Conservation (phyloP, 1,140 invertebrate genomes). For the Formica selysi region DNA sequence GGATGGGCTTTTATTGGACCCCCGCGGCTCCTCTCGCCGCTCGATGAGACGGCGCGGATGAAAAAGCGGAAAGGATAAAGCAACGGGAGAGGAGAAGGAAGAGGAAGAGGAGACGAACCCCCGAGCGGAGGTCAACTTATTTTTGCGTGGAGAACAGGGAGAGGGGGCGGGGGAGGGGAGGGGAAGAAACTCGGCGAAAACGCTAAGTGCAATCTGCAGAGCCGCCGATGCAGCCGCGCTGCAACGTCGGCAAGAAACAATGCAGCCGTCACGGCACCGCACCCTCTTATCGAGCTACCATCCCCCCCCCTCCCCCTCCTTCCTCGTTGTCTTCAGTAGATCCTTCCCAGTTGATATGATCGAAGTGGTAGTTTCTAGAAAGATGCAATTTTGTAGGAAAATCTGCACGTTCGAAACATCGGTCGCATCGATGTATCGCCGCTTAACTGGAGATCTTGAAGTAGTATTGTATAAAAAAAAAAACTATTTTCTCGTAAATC, state of each 20-base stretch:
- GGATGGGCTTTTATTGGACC: conserved; percentile 67
- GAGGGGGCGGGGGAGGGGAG: neutral
- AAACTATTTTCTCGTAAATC: neutral
- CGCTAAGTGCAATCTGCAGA: conserved; percentile 79
- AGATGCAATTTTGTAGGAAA: neutral
- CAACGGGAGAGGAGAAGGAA: conserved; percentile 8
- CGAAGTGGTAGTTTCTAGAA: neutral
- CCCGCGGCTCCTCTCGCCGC: conserved; percentile 63
- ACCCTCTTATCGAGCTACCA: conserved; percentile 70
- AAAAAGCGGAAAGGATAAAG: conserved; percentile 23
- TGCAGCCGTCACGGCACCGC: conserved; percentile 78
- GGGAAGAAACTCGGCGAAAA: conserved; percentile 73
- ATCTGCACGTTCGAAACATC: too few relatives aligned
- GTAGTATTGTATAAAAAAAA: neutral
- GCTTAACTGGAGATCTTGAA: neutral
- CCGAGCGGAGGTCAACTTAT: conserved; percentile 69
- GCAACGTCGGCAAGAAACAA: conserved; percentile 83
- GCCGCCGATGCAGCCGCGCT: conserved; percentile 72
- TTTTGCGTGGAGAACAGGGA: conserved; percentile 50
- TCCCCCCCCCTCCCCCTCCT: conserved; percentile 32
- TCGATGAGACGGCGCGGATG: conserved; percentile 54
- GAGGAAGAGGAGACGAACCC: conserved; percentile 45
- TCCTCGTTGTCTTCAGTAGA: conserved; percentile 8
- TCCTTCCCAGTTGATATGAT: neutral
- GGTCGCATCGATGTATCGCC: neutral